Percentiles rank a stretch among this genome's conserved stretches.
phyloP scores from a whole-genome alignment of 2,888 invertebrate genomes.

The Ophonus ardosiacus region DNA sequence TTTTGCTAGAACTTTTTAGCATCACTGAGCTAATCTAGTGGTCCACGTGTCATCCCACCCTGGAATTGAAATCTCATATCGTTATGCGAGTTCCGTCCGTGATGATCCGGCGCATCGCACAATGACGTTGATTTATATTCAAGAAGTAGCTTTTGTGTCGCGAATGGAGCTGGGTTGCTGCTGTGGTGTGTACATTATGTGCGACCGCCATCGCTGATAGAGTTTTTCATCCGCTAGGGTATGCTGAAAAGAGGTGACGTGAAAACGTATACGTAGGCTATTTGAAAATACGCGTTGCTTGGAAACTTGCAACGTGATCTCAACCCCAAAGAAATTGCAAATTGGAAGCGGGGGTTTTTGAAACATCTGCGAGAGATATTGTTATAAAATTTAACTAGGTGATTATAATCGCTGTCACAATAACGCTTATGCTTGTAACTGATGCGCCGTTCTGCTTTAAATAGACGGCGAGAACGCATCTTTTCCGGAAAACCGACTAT shows the following conservation, averaged over 20 bases:
- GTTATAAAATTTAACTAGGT: neutral
- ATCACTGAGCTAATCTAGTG: slow-evolving; percentile 17
- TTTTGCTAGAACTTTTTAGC: slow-evolving; percentile 30
- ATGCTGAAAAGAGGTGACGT: slow-evolving; percentile 47
- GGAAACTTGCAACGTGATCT: slow-evolving; percentile 9
- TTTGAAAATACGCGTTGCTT: neutral
- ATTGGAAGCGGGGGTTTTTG: neutral
- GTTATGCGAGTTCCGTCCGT: slow-evolving; percentile 65
- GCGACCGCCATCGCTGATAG: slow-evolving; percentile 46
- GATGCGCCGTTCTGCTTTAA: no score
- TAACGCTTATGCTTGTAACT: no score
- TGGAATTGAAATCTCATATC: slow-evolving; percentile 61
- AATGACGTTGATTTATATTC: slow-evolving; percentile 71
- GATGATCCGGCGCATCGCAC: slow-evolving; percentile 69
- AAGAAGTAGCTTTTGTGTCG: slow-evolving; percentile 69
- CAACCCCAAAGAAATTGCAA: slow-evolving; percentile 8
- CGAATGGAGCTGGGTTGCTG: slow-evolving; percentile 60
- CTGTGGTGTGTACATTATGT: slow-evolving; percentile 51
- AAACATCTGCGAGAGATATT: neutral
- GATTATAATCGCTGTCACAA: neutral
- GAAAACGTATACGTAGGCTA: neutral
- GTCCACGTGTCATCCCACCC: slow-evolving; percentile 42
- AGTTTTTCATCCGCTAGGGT: slow-evolving; percentile 48
- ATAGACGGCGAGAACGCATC: no score
- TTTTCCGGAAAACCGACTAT: no score